Percentiles rank a stretch among this genome's conserved stretches.
Evolutionary conservation across 2,888 invertebrate genomes (phyloP).

Genomic region (Erynnis tages): DNA sequence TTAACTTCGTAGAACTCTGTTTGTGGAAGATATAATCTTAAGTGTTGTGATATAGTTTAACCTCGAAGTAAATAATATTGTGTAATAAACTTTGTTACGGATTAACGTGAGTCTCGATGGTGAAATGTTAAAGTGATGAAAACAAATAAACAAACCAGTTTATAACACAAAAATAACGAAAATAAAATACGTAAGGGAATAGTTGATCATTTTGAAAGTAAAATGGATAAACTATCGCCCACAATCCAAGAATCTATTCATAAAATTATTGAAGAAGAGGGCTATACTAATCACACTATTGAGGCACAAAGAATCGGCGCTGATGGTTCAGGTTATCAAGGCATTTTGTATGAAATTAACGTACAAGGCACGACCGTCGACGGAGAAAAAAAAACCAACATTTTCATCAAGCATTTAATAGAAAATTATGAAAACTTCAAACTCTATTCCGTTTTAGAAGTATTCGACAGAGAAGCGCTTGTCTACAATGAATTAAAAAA

Average conservation of each 20-base stretch:
- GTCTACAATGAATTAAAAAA: constrained; percentile 48
- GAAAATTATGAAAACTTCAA: constrained; percentile 36
- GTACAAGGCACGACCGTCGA: constrained; percentile 15
- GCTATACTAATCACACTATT: neutral
- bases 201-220: neutral
- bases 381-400: constrained; percentile 40
- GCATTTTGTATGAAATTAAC: constrained; percentile 18
- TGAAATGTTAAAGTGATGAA: too few relatives aligned
- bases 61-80: too few relatives aligned
- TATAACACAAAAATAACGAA: too few relatives aligned
- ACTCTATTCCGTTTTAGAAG: constrained; percentile 43
- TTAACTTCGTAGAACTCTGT: too few relatives aligned
- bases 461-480: constrained; percentile 48
- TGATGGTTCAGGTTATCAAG: constrained; percentile 18
- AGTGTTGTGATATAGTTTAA: too few relatives aligned
- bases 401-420: constrained; percentile 55
- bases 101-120: too few relatives aligned
- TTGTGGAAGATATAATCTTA: too few relatives aligned
- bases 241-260: constrained; percentile 12
- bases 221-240: constrained; percentile 17
- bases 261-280: constrained; percentile 13
- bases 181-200: too few relatives aligned
- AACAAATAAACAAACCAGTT: too few relatives aligned
- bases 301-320: constrained; percentile 4
- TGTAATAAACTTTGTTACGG: too few relatives aligned